Base-by-base conservation (phyloP, 2,113 vertebrate species). In the Ceratotherium simum region DNA sequence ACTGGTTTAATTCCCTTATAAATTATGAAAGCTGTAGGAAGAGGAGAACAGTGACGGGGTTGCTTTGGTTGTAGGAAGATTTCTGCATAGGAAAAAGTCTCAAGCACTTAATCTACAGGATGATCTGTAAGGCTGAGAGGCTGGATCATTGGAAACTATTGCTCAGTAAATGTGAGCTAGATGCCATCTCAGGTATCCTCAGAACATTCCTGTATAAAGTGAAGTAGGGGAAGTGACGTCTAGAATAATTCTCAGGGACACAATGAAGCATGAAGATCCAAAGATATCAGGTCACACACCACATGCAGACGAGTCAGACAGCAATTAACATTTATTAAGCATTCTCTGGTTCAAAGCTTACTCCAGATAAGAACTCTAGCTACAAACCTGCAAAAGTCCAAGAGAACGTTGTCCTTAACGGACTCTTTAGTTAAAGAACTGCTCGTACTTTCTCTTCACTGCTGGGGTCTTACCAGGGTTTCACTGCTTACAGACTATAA, bases 131-230 rank as follows among this genome's bases (percentile, higher is more conserved):
- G 94, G 56, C 65, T 16, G 76, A 97, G 92, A 90, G 82, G 67
- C 84, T 96, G 83, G 95, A 84, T 96, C 97, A 64, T 17, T 81
- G 83, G 96, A 97, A 96, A 96, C 87, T 81, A 86, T 3, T 56
- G 85, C 89, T 29, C 29, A 88, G 81, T 83, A 46, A 75, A 79
- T 3, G 87, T 92, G 48, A 96, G 87, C 54, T 67, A n/a, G 64
- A 70, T 62, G 60, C 60, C 90, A 56, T 93, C 94, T 98, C 95
- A 94, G 42, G 60, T 94, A 67, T 93, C 98, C 83, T 83, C 75
- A 89, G 64, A 90, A 79, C 54, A 36, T 48, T 96, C 90, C 39
- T 80, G 51, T 39, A 51, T 29, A 31, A 91, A 27, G 58, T 9
- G 62, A 95, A 64, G 67, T 17, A 62, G 46, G 56, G 80, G 75